phyloP scores from a whole-genome alignment of 2,888 invertebrate genomes.

The Lithophane leautieri region DNA sequence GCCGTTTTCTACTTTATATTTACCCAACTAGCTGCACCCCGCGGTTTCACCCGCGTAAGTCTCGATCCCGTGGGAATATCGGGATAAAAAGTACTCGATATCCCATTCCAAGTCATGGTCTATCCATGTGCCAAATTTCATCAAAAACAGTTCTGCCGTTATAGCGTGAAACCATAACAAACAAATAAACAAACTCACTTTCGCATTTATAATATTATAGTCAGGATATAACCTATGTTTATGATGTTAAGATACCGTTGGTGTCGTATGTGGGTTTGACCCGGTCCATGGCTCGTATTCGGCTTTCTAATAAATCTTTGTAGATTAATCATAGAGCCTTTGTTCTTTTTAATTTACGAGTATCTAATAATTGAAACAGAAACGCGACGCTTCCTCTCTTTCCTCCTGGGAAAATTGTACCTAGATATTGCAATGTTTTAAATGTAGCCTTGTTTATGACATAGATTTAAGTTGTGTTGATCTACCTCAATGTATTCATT shows the following conservation, averaged over 20 bases:
- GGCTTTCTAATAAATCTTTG: conserved; percentile 12
- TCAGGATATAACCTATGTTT: not conserved
- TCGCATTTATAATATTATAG: too few species aligned
- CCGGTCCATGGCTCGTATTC: not conserved
- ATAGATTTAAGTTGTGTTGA: conserved; percentile 27
- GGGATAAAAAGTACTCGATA: too few species aligned
- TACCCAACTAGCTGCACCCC: too few species aligned
- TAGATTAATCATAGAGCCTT: conserved; percentile 5
- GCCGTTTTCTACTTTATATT: not conserved
- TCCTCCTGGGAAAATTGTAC: not conserved
- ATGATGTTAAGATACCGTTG: not conserved
- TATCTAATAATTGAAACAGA: not conserved
- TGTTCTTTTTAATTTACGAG: not conserved
- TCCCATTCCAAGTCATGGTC: too few species aligned
- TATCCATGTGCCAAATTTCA: too few species aligned
- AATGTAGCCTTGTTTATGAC: not conserved
- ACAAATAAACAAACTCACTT: too few species aligned
- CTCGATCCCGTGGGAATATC: too few species aligned
- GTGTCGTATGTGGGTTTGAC: conserved; percentile 21
- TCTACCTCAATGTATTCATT: conserved; percentile 31
- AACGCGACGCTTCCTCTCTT: not conserved
- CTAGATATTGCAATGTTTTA: not conserved
- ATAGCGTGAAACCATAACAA: too few species aligned
- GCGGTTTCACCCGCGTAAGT: too few species aligned
- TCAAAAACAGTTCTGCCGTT: too few species aligned